Conservation (phyloP, 1,140 invertebrate species). For the Chymomyza costata region DNA sequence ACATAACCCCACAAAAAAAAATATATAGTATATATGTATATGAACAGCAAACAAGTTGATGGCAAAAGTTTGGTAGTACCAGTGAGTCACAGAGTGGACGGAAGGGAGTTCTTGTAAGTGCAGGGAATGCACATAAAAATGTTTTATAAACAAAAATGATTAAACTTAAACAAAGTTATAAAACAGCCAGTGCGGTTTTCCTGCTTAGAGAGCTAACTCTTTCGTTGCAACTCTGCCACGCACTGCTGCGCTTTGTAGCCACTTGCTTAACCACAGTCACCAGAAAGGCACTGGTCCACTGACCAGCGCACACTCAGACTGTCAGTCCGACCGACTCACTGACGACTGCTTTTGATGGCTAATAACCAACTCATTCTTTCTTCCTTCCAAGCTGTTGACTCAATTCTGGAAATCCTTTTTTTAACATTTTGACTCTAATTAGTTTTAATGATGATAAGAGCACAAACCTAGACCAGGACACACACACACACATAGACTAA, state of each 20-base stretch:
- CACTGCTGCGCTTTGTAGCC: slow-evolving; percentile 3
- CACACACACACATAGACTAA: slow-evolving; percentile 23
- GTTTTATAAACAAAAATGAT: slow-evolving; percentile 64
- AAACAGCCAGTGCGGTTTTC: slow-evolving; percentile 27
- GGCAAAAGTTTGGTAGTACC: background rate
- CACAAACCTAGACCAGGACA: too few species aligned
- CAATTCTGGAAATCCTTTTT: slow-evolving; percentile 62
- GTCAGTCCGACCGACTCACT: slow-evolving; percentile 6
- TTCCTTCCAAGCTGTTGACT: slow-evolving; percentile 17
- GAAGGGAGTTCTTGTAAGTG: too few species aligned
- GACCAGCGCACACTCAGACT: background rate
- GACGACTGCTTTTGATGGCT: slow-evolving; percentile 36
- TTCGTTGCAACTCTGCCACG: background rate
- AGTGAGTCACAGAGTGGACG: too few species aligned
- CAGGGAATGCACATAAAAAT: slow-evolving; percentile 32
- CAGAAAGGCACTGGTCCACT: too few species aligned
- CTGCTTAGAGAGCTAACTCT: too few species aligned
- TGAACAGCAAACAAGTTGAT: too few species aligned
- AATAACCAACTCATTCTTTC: slow-evolving; percentile 25
- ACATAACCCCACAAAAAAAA: too few species aligned
- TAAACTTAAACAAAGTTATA: slow-evolving; percentile 50
- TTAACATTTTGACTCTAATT: slow-evolving; percentile 73
- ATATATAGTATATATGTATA: too few species aligned
- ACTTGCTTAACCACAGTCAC: slow-evolving; percentile 16
- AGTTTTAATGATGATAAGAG: slow-evolving; percentile 72